Conservation (phyloP, 2,113 vertebrate species). For the Menura novaehollandiae region DNA sequence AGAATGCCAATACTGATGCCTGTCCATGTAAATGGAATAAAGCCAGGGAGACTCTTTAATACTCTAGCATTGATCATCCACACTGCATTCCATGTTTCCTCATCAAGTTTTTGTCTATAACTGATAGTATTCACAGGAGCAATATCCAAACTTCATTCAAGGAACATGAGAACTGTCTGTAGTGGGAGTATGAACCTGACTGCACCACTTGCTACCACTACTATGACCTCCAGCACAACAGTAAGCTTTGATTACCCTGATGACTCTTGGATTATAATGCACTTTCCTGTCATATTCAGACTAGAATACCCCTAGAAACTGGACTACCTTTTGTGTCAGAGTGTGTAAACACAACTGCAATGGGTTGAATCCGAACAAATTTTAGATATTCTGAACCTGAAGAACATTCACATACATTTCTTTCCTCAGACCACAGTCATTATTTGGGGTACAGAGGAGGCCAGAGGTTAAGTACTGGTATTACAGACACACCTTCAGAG, state of each 20-base stretch:
- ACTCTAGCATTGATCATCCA: not conserved
- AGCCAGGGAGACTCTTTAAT: not conserved
- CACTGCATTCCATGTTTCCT: not conserved
- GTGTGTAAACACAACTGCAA: not conserved
- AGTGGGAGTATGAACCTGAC: not conserved
- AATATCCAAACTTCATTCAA: not conserved
- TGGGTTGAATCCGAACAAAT: not conserved
- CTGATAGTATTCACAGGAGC: not conserved
- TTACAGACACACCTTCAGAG: not conserved
- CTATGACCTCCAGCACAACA: not conserved
- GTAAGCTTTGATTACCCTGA: not conserved
- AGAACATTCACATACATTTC: not conserved
- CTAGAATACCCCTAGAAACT: not conserved
- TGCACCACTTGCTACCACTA: not conserved
- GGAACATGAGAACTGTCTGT: not conserved
- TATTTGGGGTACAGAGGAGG: not conserved
- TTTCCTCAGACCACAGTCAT: not conserved
- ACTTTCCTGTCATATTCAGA: not conserved
- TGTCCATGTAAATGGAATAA: not conserved
- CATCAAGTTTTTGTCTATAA: not conserved
- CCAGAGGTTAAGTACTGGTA: not conserved
- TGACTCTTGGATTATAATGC: not conserved
- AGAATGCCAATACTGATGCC: not conserved
- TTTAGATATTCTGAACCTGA: not conserved
- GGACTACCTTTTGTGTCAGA: not conserved